phyloP scores from a whole-genome alignment of 2,888 invertebrate species.

The Nipponacmea schrenckii region DNA sequence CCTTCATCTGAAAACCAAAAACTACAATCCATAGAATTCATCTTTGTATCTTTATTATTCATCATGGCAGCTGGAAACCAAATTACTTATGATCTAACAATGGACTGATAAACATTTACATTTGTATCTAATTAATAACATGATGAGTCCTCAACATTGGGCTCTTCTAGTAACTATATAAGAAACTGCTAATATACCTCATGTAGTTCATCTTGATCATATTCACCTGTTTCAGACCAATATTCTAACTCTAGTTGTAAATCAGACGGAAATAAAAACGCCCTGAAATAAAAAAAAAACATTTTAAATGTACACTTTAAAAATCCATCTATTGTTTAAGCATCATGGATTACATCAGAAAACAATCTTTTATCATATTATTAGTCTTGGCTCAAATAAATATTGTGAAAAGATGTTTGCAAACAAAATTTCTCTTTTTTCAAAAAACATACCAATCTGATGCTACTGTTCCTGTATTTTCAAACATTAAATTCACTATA shows the following conservation, averaged over 20 bases:
- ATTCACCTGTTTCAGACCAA: conserved; percentile 68
- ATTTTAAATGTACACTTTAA: too few relatives aligned
- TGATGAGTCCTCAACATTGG: too few relatives aligned
- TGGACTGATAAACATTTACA: background rate
- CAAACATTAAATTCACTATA: conserved; percentile 62
- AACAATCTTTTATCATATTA: too few relatives aligned
- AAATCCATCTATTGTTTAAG: too few relatives aligned
- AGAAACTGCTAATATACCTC: conserved; percentile 47
- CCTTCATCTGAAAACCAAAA: conserved; percentile 60
- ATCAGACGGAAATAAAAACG: conserved; percentile 65
- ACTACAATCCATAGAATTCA: background rate
- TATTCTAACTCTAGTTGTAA: conserved; percentile 66
- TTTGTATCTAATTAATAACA: background rate
- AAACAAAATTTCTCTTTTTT: too few relatives aligned
- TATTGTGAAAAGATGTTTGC: too few relatives aligned
- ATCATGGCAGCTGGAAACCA: background rate
- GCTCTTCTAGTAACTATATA: too few relatives aligned
- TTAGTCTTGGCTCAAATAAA: too few relatives aligned
- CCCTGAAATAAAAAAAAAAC: conserved; percentile 42
- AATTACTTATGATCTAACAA: background rate
- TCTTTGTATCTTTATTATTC: background rate
- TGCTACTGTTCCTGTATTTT: conserved; percentile 64
- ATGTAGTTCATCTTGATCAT: conserved; percentile 65
- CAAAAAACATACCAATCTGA: conserved; percentile 66
- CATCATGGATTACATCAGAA: too few relatives aligned